Base-by-base conservation (phyloP, 2,113 vertebrate genomes). In the Tychaedon coryphoeus region DNA sequence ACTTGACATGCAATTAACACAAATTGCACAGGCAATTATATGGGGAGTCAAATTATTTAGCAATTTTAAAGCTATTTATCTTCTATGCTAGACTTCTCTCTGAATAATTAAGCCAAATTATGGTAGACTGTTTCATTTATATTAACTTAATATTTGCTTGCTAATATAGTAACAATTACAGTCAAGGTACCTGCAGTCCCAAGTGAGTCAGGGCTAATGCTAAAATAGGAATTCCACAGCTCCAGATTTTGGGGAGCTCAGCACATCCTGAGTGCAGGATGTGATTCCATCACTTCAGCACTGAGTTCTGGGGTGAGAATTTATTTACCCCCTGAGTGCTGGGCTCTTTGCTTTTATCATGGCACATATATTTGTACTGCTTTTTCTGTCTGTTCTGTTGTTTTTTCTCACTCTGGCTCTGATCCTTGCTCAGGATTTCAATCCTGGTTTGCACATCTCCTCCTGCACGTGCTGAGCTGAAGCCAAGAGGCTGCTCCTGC, bases 1-100 rank as follows among this genome's bases (percentile, higher is more conserved):
- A 81, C 94, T 96, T 97, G 72, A 86, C 69, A 74, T 94, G 94
- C 88, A 98, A 98, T 98, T 97, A 98, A 97, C 96, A 95, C 91
- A 96, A 97, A 98, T 98, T 96, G 96, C 83, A 85, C 86, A 96
- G 96, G 97, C 95, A 96, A 97, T 97, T 97, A 97, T 90, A 94
- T 93, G 87, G 81, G 89, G 93, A 97, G 90, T 92, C 92, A 97
- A 95, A 97, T 96, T 97, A 95, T 96, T 97, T 90, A 95, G 91
- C 91, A 88, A 90, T 88, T 96, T 97, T 90, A 90, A 95, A 96
- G 66, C 85, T 96, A 88, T 97, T 97, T 97, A 96, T 90, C 92
- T 76, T 93, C 84, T 19, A 94, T 82, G 74, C 38, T 80, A 92
- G 82, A 78, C 85, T 96, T 97, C 92, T 85, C 70, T 88, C 85